Evolutionary conservation across 2,113 vertebrate genomes (phyloP).

Genomic region (Laticauda colubrina): DNA sequence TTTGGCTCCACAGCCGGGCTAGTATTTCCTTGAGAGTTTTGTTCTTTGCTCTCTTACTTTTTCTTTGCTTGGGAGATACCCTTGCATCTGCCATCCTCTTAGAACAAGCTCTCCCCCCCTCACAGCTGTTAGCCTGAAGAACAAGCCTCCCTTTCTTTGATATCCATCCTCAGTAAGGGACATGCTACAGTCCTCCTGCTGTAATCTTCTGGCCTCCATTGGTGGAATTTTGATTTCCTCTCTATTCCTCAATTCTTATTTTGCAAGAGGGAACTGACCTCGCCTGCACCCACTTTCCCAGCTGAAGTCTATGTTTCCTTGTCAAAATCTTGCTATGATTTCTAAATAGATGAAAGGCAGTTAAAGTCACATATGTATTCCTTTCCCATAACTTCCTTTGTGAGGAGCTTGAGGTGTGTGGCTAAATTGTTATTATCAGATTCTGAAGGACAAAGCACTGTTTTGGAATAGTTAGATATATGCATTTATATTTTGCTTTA

Average conservation of each 20-base stretch:
- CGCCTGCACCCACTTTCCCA: conserved; percentile 26
- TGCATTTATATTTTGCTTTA: background rate
- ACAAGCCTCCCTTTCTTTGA: conserved; percentile 34
- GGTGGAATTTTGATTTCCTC: conserved; percentile 28
- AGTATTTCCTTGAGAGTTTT: conserved; percentile 14
- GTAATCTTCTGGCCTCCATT: conserved; percentile 6
- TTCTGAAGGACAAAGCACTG: background rate
- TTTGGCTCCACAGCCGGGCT: conserved; percentile 22
- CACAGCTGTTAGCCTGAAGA: conserved; percentile 31
- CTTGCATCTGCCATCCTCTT: conserved; percentile 23
- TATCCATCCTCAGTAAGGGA: background rate
- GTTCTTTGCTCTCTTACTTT: background rate
- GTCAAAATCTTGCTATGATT: conserved; percentile 11
- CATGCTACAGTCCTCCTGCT: conserved; percentile 15
- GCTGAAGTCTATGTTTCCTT: conserved; percentile 30
- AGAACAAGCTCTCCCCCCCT: background rate
- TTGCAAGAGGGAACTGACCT: conserved; percentile 11
- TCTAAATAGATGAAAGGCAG: conserved; percentile 23
- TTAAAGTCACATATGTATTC: background rate
- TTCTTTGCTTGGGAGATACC: conserved; percentile 13
- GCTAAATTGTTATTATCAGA: background rate
- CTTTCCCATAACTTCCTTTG: background rate
- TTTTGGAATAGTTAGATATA: background rate
- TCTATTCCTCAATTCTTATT: conserved; percentile 10
- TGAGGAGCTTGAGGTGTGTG: background rate